Evolutionary conservation across 2,888 invertebrate species (phyloP), one percentile per base, ranked within the genome.

Genomic region (Patella caerulea): DNA sequence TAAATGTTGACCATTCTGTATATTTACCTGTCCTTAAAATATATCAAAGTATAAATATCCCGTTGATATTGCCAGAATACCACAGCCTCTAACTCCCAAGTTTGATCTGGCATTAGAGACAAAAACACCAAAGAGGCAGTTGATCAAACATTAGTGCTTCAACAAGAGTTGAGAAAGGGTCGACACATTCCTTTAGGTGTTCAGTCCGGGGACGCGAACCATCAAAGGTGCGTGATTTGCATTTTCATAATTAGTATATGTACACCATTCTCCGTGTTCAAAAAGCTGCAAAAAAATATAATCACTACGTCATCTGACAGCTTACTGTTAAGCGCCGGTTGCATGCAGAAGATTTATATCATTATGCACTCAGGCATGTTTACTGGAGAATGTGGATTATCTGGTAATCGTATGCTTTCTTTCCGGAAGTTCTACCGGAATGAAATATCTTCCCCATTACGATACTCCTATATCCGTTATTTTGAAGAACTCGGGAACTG

Each of bases 161-260:
- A 3, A 80, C 82, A 11, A 87, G 29, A 5, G 86, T 87, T 1
- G 86, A 85, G 71, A 82, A 87, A 9, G 86, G 71, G 53, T 87
- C 87, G 1, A 87, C 84, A 17, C 81, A 83, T 70, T 87, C 87
- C 2, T 82, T 80, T 12, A 86, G 76, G 45, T 76, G 75, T 11
- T 79, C 75, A 79, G 0, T 5, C 82, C 85, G 0, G 82, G 83
- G 34, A 85, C 79, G 24, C 74, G 81, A 12, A 87, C 74, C 83
- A 87, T 84, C 83, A 86, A 83, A 2, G 87, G 87, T 12, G 85
- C 85, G 59, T 85, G 86, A 1, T 84, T 85, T 2, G 85, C 81
- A 1, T 85, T 71, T 76, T 88, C 86, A 74, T 86, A 86, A 72
- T 87, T 85, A 1, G 86, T 86, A 70, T 85, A 82, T 72, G 87